phyloP scores from a whole-genome alignment of 2,888 invertebrate genomes.

The Erpobdella octoculata region DNA sequence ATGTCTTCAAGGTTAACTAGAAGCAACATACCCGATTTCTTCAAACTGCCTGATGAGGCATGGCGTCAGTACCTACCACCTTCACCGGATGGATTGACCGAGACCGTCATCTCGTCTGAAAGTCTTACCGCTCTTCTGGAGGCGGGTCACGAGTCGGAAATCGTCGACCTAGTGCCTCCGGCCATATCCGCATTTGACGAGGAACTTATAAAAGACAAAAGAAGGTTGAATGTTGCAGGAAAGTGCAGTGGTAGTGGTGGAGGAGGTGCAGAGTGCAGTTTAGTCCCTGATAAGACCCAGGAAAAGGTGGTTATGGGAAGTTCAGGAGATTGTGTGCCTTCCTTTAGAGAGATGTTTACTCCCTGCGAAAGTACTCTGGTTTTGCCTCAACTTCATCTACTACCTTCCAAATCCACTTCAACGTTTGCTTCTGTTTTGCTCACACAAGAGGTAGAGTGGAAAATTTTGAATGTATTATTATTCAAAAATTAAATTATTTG shows the following conservation, averaged over 20 bases:
- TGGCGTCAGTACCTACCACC: conserved; percentile 23
- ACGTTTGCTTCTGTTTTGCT: too few species aligned
- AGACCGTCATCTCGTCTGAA: conserved; percentile 24
- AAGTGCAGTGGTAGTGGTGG: not conserved
- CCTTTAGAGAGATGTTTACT: not conserved
- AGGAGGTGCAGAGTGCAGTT: not conserved
- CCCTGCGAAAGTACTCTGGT: too few species aligned
- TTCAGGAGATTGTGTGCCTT: not conserved
- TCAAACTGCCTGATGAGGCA: conserved; percentile 22
- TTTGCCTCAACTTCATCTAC: too few species aligned
- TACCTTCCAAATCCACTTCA: too few species aligned
- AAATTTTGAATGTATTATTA: too few species aligned
- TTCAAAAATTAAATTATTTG: too few species aligned
- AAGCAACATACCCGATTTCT: conserved; percentile 3
- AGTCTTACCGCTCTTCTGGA: conserved; percentile 23
- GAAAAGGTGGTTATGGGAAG: too few species aligned
- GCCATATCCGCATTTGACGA: not conserved
- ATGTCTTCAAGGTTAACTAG: too few species aligned
- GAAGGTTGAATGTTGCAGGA: not conserved
- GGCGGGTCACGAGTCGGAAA: conserved; percentile 12
- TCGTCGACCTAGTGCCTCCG: conserved; percentile 22
- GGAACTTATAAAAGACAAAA: not conserved
- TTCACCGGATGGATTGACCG: conserved; percentile 18
- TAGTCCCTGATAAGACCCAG: too few species aligned
- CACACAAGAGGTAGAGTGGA: too few species aligned